Percentiles rank a stretch among this genome's conserved stretches.
These are phyloP conservation scores for Noctua janthe DNA, from an alignment of 2,888 invertebrate species.

Conservation along the genomic window DNA sequence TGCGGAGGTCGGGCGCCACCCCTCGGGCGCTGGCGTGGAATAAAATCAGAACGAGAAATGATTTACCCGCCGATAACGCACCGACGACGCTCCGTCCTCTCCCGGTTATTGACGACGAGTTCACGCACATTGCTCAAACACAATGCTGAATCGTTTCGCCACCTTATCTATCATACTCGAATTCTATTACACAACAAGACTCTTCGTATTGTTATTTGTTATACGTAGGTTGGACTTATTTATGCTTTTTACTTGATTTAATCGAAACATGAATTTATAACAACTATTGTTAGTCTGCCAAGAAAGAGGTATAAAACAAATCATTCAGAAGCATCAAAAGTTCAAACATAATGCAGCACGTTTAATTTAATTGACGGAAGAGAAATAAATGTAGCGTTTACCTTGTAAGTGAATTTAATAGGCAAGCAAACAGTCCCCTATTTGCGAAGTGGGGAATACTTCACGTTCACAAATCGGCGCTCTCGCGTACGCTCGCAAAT, in stretches of 20 bases:
- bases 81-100: slow-evolving; percentile 72
- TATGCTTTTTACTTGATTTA: slow-evolving; percentile 13
- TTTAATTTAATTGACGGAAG: slow-evolving; percentile 11
- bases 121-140: slow-evolving; percentile 81
- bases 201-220: slow-evolving; percentile 33
- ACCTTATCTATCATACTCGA: slow-evolving; percentile 72
- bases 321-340: slow-evolving; percentile 5
- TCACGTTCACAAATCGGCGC: slow-evolving; percentile 90
- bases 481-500: slow-evolving; percentile 88
- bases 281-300: slow-evolving; percentile 2
- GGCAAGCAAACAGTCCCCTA: slow-evolving; percentile 87
- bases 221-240: slow-evolving; percentile 21
- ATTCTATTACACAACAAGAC: slow-evolving; percentile 61
- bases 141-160: slow-evolving; percentile 74
- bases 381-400: slow-evolving; percentile 28
- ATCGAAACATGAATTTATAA: slow-evolving; percentile 5
- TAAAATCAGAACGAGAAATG: slow-evolving; percentile 87
- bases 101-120: slow-evolving; percentile 77
- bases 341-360: background rate
- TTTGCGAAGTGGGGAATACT: slow-evolving; percentile 81
- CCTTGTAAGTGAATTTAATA: slow-evolving; percentile 86
- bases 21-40: slow-evolving; percentile 80
- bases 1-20: slow-evolving; percentile 75
- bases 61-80: slow-evolving; percentile 83
- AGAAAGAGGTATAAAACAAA: background rate